Conservation (phyloP, 53 echinoderm and acorn worm genomes). For the Echinometra lucunter region DNA sequence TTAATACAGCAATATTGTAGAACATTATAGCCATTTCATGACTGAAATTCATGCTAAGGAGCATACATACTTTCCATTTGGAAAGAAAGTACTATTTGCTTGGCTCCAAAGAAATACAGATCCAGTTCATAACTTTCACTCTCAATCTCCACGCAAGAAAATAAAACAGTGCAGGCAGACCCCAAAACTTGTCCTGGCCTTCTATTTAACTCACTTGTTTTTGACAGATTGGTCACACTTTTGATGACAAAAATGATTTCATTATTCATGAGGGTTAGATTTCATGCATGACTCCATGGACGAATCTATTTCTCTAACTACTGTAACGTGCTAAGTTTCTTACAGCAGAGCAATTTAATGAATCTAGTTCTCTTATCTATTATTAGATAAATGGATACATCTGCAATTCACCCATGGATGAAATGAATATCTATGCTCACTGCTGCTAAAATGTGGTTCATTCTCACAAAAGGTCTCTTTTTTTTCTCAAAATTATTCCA, state of each 20-base stretch:
- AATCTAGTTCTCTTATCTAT: not conserved
- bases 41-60: too few relatives aligned
- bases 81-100: too few relatives aligned
- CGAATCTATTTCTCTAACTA: not conserved
- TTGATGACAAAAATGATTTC: not conserved
- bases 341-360: not conserved
- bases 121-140: too few relatives aligned
- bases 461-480: not conserved
- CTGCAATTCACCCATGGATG: not conserved
- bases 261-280: constrained; percentile 8
- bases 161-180: too few relatives aligned
- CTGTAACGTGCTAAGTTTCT: not conserved
- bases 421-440: not conserved
- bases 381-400: not conserved
- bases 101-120: too few relatives aligned
- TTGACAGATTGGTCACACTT: not conserved
- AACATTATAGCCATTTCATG: too few relatives aligned
- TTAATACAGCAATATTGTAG: too few relatives aligned
- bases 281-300: constrained; percentile 4
- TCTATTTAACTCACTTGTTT: not conserved
- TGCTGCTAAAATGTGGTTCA: not conserved
- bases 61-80: too few relatives aligned
- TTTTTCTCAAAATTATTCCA: not conserved
- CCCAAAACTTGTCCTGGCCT: too few relatives aligned
- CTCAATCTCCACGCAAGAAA: too few relatives aligned